Conservation (phyloP, 2,797 vertebrate species). For the Gobionotothen gibberifrons region DNA sequence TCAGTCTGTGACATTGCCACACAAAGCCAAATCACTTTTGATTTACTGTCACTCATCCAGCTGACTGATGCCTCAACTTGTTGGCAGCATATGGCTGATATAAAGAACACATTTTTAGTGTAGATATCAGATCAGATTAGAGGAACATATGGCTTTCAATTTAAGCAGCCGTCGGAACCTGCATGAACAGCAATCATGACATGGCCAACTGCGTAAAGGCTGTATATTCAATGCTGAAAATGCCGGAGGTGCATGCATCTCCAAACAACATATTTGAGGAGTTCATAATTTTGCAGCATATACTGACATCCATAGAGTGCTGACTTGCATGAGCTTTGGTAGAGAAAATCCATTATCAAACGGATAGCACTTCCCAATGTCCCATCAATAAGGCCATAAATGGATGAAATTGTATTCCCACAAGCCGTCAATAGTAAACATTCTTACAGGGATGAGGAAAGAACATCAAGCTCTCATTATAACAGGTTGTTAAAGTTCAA, state of each 20-base stretch:
- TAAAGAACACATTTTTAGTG: slow-evolving; percentile 15
- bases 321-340: slow-evolving; percentile 61
- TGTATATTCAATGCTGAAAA: slow-evolving; percentile 31
- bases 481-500: slow-evolving; percentile 54
- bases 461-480: slow-evolving; percentile 56
- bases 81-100: slow-evolving; percentile 25
- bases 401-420: slow-evolving; percentile 60
- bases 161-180: slow-evolving; percentile 24
- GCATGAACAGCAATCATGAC: slow-evolving; percentile 3
- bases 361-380: slow-evolving; percentile 75
- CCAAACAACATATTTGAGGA: slow-evolving; percentile 49
- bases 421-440: slow-evolving; percentile 50
- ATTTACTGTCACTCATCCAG: slow-evolving; percentile 26
- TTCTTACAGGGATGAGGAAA: slow-evolving; percentile 54
- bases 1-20: slow-evolving; percentile 2
- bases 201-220: not conserved
- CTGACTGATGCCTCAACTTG: slow-evolving; percentile 13
- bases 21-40: slow-evolving; percentile 19
- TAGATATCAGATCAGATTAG: slow-evolving; percentile 32
- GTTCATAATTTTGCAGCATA: slow-evolving; percentile 62
- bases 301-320: slow-evolving; percentile 60
- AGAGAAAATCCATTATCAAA: slow-evolving; percentile 63
- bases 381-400: slow-evolving; percentile 67
- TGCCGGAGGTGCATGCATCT: slow-evolving; percentile 16
- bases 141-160: slow-evolving; percentile 33